Base-by-base conservation (phyloP, 2,113 vertebrate species). In the Catharus bicknelli region DNA sequence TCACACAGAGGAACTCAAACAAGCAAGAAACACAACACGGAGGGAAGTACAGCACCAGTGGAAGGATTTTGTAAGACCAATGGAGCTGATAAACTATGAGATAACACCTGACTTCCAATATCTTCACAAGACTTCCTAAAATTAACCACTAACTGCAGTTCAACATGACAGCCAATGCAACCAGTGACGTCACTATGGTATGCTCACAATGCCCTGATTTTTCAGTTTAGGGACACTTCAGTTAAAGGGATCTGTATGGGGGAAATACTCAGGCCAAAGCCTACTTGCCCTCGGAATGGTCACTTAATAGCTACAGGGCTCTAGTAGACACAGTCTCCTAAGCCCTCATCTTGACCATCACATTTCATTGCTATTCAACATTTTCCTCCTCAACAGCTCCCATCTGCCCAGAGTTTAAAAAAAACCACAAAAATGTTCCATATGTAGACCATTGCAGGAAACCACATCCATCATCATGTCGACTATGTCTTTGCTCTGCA, bases 341-440 rank as follows among this genome's bases (percentile, higher is more conserved):
- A 83, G 48, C 15, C 38, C 27, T 42, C 29, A 54, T 48, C 64
- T 69, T 36, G n/a, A 53, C 25, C 13, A 73, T 27, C 18, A 11
- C 19, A 54, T 64, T 92, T 66, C 59, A 74, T 23, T 34, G 20
- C 17, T 21, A 42, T 23, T 69, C 38, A 69, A 34, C 51, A 42
- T 21, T 42, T 78, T 73, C 34, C 67, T 53, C 43, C 42, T 78
- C 34, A 84, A 61, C 5, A 63, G 36, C 59, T 74, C 13, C 38
- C 23, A 30, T 62, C 34, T 57, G 19, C 9, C 18, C 43, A 85
- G 5, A 66, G 36, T 34, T 79, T 53, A 25, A 80, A 91, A 85
- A 45, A 17, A 0, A 2, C 6, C 4, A 11, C 38, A 38, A 7
- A 2, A 22, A 62, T n/a, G 62, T 64, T 66, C 25, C 27, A 1